Evolutionary conservation across 2,888 invertebrate species (phyloP), one percentile per base, ranked within the genome.

Genomic region (Hemaris fuciformis): DNA sequence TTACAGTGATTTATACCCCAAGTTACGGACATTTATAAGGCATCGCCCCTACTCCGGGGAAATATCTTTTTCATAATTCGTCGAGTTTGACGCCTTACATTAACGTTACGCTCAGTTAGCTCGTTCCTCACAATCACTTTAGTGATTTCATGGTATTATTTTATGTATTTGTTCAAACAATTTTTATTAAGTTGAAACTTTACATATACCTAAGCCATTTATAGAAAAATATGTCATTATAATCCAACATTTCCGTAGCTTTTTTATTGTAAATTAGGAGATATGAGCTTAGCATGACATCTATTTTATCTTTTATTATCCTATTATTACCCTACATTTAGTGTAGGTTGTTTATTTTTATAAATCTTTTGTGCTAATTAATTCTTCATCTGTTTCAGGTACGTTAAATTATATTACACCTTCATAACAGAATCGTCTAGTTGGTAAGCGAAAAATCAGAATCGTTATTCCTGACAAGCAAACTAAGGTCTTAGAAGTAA

Each of bases 1-100:
- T 88, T 79, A 83, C 83, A 74, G 83, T 90, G 89, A 89, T 91
- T 92, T 88, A 91, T 89, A 84, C 79, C 73, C 77, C 70, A 80
- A 87, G 81, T 85, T 85, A 85, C 78, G 75, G 82, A 83, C 84
- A 80, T 84, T 85, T 83, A 82, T 84, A 85, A 84, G 83, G 80
- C 78, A 78, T 81, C 77, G 75, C 75, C 69, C 74, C 71, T 77
- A 72, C 83, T 70, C 77, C 46, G 72, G 82, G 81, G 83, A 84
- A 85, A 86, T 85, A 83, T 84, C 79, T 84, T 85, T 85, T 83
- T 85, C 80, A 81, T 84, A 85, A 84, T 84, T 85, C 72, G 73
- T 73, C 66, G 72, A 75, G 73, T 77, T 81, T 80, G 76, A 79
- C 81, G 76, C 72, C 66, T 72, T 75, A 73, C 76, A 80, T 84